These are phyloP conservation scores for Margarornis squamiger DNA, from an alignment of 2,797 vertebrate genomes.

Conservation along the genomic window DNA sequence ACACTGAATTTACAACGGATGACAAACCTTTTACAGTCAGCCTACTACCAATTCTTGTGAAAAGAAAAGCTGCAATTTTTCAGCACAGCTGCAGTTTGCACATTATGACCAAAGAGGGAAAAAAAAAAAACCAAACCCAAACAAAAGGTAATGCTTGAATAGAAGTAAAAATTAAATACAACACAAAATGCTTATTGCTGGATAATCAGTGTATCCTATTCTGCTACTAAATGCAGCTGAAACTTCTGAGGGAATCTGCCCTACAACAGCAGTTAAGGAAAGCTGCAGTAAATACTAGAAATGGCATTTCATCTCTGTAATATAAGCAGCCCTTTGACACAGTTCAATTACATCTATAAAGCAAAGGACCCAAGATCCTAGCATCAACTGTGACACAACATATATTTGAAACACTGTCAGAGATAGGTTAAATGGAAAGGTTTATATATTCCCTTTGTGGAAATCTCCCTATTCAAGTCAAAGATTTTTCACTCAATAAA, in stretches of 20 bases:
- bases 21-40: neutral
- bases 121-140: neutral
- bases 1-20: neutral
- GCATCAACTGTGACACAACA: neutral
- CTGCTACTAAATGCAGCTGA: neutral
- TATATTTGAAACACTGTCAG: neutral
- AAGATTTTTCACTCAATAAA: neutral
- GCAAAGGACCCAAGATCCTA: neutral
- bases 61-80: neutral
- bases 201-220: neutral
- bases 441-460: neutral
- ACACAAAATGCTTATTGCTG: neutral
- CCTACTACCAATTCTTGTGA: neutral
- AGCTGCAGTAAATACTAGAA: neutral
- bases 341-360: neutral
- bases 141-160: neutral
- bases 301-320: neutral
- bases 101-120: neutral
- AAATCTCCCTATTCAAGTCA: neutral
- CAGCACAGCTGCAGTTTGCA: neutral
- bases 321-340: neutral
- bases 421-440: neutral
- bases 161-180: neutral
- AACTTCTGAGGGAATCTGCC: neutral
- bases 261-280: neutral